Evolutionary conservation across 2,113 vertebrate species (phyloP).

Genomic region (Hyperopisus bebe): DNA sequence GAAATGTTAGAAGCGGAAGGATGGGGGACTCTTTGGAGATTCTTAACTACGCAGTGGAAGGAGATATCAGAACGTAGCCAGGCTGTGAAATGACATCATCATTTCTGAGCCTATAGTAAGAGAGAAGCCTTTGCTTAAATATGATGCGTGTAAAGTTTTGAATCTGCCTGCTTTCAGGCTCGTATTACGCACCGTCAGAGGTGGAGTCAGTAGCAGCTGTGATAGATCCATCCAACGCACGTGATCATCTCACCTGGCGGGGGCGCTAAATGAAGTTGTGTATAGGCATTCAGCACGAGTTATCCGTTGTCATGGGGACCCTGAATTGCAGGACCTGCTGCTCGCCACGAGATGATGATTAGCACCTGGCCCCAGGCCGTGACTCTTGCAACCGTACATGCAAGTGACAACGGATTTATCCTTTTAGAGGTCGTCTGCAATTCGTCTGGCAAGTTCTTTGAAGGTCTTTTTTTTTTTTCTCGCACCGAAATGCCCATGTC

Average conservation of each 20-base stretch:
- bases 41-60: not conserved
- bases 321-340: constrained; percentile 13
- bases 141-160: not conserved
- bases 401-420: constrained; percentile 32
- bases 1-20: constrained; percentile 16
- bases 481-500: not conserved
- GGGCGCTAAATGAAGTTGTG: constrained; percentile 40
- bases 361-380: constrained; percentile 29
- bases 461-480: constrained; percentile 28
- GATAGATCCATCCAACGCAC: constrained; percentile 16
- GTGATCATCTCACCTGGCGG: constrained; percentile 18
- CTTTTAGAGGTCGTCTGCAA: constrained; percentile 17
- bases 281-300: constrained; percentile 30
- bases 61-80: constrained; percentile 3
- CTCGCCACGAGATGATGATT: constrained; percentile 34
- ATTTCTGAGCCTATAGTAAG: constrained; percentile 14
- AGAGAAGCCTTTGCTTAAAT: constrained; percentile 7
- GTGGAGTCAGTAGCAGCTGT: not conserved
- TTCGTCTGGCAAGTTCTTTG: constrained; percentile 12
- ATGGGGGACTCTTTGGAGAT: constrained; percentile 12
- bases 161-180: constrained; percentile 12
- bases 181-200: constrained; percentile 14
- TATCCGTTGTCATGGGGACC: constrained; percentile 41
- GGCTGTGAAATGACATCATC: constrained; percentile 18
- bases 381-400: constrained; percentile 25